These are phyloP conservation scores for Formica selysi DNA, from an alignment of 1,140 invertebrate genomes.

Conservation along the genomic window DNA sequence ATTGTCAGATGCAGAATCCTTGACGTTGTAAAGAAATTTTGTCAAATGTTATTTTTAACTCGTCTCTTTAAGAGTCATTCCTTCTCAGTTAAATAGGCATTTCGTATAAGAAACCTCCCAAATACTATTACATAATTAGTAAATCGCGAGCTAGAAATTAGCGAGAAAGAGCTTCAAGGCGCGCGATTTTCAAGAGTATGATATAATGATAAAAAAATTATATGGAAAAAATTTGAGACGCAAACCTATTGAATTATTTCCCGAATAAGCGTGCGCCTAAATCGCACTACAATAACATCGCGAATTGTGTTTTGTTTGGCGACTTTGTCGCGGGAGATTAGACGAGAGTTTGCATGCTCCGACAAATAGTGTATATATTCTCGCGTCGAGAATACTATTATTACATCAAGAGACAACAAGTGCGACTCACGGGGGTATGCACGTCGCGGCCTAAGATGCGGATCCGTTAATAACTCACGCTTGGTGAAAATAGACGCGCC, in stretches of 20 bases:
- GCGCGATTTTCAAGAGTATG: neutral
- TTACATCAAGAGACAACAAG: conserved; percentile 81
- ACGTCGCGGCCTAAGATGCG: conserved; percentile 71
- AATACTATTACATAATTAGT: conserved; percentile 37
- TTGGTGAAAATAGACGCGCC: conserved; percentile 78
- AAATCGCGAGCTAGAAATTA: neutral
- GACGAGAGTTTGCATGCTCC: conserved; percentile 55
- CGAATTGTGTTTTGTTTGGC: neutral
- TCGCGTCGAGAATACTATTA: conserved; percentile 80
- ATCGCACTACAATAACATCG: neutral
- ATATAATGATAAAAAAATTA: too few relatives aligned
- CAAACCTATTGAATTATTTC: too few relatives aligned
- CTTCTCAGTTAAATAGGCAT: neutral
- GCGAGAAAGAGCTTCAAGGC: neutral
- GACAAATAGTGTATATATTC: conserved; percentile 60
- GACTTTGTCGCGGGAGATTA: neutral
- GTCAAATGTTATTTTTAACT: neutral
- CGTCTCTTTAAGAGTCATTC: neutral
- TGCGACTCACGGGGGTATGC: conserved; percentile 64
- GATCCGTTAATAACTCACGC: conserved; percentile 81
- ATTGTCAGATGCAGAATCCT: neutral
- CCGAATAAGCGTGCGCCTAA: neutral
- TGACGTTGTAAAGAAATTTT: neutral
- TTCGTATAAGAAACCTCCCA: neutral
- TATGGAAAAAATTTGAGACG: too few relatives aligned